Evolutionary conservation across 2,113 vertebrate genomes (phyloP), one percentile per base, ranked within the genome.

Genomic region (Hipposideros armiger): DNA sequence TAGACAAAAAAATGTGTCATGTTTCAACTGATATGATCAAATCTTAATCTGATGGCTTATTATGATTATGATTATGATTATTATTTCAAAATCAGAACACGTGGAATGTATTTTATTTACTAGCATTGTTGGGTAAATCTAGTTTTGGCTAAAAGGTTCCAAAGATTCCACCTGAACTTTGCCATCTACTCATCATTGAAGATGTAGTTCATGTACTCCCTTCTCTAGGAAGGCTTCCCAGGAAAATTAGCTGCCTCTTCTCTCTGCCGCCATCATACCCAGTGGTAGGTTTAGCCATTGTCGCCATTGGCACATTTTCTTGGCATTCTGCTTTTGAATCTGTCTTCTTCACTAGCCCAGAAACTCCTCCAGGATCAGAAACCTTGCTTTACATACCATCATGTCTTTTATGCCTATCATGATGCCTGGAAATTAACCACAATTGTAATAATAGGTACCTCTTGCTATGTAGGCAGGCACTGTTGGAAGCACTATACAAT

Each of bases 1-100:
- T 95, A 93, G 70, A 96, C 52, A 92, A 96, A 93, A 87, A 74
- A 70, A 56, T 80, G 96, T 88, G 80, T 40, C 64, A 94, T 87
- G 69, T 84, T 87, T 94, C 81, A 95, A 69, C 7, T 26, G n/a
- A 45, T 70, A 50, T 28, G 66, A 88, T 52, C 15, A 36, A 70
- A 60, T 92, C 69, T 81, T 77, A 70, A 77, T 91, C 45, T 86
- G 40, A 40, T 90, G 47, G 28, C 6, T 56, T 30, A 40, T 73
- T 52, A 36, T 73, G 56, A 54, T 22, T 76, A 50, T 82, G 10
- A 73, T 56, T 30, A 40, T 73, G 42, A 36, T 73, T 66, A 54
- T 22, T 54, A 32, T 83, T 54, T 64, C 17, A 56, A 54, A 94
- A 70, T 30, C 16, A 74, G 66, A 40, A 30, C 9, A 52, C 62